A percentile compares a stretch with the other conserved stretches of the same genome.
Evolutionary conservation across 2,888 invertebrate species (phyloP).

Genomic region (Zeuzera pyrina): DNA sequence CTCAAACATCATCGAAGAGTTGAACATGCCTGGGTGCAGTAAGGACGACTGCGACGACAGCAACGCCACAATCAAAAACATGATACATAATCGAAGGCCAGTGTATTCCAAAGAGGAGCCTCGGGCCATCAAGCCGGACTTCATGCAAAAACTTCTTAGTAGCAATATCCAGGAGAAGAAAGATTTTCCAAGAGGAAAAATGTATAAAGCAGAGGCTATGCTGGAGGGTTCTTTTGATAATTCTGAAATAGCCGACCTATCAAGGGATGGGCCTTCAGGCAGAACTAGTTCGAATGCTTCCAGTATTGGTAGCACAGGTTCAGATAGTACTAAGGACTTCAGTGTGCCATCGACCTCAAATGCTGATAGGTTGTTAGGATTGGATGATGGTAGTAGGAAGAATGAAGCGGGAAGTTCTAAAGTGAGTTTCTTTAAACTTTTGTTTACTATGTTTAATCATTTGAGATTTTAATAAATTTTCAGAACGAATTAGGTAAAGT

Average conservation of each 20-base stretch:
- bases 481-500: too few relatives aligned
- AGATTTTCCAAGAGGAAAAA: conserved; percentile 55
- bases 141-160: conserved; percentile 56
- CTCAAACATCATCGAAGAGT: conserved; percentile 43
- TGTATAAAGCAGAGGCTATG: conserved; percentile 41
- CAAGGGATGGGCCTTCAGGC: conserved; percentile 38
- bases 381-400: conserved; percentile 38
- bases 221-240: conserved; percentile 31
- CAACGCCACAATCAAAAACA: conserved; percentile 49
- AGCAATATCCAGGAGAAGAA: conserved; percentile 52
- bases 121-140: conserved; percentile 35
- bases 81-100: conserved; percentile 40
- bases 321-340: conserved; percentile 50
- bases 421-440: too few relatives aligned
- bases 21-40: conserved; percentile 54
- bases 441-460: too few relatives aligned
- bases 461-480: too few relatives aligned
- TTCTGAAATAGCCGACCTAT: conserved; percentile 26
- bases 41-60: conserved; percentile 43
- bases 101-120: conserved; percentile 26
- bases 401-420: conserved; percentile 37
- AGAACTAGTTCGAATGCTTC: conserved; percentile 55
- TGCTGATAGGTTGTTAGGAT: conserved; percentile 54
- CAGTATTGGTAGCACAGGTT: conserved; percentile 49
- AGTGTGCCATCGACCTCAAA: conserved; percentile 59